Evolutionary conservation across 2,888 invertebrate species (phyloP).

Genomic region (Balanococcus diminutus): DNA sequence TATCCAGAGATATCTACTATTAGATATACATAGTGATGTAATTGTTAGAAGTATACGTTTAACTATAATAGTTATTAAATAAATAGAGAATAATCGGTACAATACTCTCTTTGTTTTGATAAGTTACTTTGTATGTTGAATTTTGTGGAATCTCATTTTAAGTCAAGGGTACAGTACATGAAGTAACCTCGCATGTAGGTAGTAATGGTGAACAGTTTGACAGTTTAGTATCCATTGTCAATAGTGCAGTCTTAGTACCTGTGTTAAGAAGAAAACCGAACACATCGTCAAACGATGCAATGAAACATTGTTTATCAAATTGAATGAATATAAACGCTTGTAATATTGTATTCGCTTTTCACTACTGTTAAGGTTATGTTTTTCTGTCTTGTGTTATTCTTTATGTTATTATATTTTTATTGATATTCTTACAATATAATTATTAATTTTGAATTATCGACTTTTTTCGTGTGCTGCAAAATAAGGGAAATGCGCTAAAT

Average conservation of each 20-base stretch:
- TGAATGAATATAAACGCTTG: neutral
- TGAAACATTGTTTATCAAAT: neutral
- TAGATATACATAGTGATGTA: neutral
- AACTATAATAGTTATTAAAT: neutral
- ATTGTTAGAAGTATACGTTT: neutral
- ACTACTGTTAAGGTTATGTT: neutral
- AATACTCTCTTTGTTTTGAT: neutral
- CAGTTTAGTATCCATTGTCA: neutral
- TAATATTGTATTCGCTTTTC: conserved; percentile 14
- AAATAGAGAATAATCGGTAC: neutral
- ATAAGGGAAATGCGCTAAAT: too few relatives aligned
- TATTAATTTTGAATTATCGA: neutral
- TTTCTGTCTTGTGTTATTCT: neutral
- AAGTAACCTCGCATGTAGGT: conserved; percentile 2
- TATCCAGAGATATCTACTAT: too few relatives aligned
- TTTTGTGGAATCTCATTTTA: neutral
- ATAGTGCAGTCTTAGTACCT: neutral
- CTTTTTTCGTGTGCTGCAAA: too few relatives aligned
- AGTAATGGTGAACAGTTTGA: neutral
- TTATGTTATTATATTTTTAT: neutral
- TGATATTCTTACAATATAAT: neutral
- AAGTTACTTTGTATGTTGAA: neutral
- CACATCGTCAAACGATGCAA: neutral
- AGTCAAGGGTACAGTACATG: neutral
- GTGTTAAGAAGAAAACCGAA: neutral